A percentile compares a stretch with the other conserved stretches of the same genome.
These are phyloP conservation scores for Jacana jacana DNA, from an alignment of 2,113 vertebrate genomes.

Conservation along the genomic window DNA sequence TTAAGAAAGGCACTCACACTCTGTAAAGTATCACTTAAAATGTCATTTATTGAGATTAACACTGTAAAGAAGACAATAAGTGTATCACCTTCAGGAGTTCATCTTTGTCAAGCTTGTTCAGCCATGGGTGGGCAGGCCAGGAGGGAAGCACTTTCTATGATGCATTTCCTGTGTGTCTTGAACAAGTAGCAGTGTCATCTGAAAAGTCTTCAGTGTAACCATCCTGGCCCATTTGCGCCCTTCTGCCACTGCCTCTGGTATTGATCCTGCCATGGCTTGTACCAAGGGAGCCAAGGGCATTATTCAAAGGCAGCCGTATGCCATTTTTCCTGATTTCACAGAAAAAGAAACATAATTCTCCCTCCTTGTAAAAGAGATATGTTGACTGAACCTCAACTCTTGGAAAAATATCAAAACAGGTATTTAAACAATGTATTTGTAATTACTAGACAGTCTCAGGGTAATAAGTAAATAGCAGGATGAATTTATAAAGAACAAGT, in stretches of 20 bases:
- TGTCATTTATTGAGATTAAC: background rate
- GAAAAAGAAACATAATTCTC: background rate
- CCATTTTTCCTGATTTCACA: background rate
- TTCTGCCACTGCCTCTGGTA: background rate
- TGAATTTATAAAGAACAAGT: background rate
- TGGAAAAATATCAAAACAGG: background rate
- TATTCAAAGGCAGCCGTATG: background rate
- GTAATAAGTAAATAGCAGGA: background rate
- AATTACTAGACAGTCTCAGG: background rate
- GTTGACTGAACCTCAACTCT: background rate
- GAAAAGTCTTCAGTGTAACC: background rate
- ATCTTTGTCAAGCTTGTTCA: background rate
- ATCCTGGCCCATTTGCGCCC: background rate
- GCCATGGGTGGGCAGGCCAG: background rate
- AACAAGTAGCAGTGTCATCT: background rate
- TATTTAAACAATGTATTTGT: background rate
- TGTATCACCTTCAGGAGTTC: background rate
- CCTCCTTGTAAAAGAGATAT: background rate
- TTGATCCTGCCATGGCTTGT: background rate
- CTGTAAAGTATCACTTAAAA: background rate
- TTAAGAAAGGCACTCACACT: background rate
- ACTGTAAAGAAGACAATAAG: background rate
- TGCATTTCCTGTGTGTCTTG: background rate
- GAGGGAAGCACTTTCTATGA: background rate
- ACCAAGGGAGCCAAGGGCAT: background rate